phyloP scores from a whole-genome alignment of 2,113 vertebrate species.

The Pristiophorus japonicus region DNA sequence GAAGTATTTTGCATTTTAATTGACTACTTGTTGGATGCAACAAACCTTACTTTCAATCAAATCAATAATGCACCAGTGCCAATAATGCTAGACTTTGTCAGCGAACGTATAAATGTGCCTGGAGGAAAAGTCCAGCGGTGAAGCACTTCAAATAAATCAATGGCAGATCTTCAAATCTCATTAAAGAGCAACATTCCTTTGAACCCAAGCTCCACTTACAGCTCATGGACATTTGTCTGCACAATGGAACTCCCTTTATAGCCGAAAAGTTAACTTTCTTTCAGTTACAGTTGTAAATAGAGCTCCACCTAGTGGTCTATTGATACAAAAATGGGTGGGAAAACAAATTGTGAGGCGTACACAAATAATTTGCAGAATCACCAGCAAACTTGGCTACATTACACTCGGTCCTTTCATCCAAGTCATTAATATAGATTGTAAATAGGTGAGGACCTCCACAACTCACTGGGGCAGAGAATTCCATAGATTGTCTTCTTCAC shows the following conservation, averaged over 20 bases:
- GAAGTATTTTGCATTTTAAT: neutral
- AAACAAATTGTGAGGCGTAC: no score
- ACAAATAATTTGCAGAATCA: no score
- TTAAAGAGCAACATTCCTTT: neutral
- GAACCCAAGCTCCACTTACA: neutral
- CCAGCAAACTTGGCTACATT: no score
- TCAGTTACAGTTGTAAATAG: no score
- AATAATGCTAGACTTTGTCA: neutral
- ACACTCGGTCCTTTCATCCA: no score
- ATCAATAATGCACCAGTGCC: neutral
- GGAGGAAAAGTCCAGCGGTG: neutral
- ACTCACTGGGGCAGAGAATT: no score
- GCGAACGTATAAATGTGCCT: neutral
- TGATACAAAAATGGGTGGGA: no score
- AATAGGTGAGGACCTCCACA: no score
- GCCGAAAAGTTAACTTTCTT: neutral
- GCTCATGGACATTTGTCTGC: neutral
- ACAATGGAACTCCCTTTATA: neutral
- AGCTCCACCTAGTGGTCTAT: no score
- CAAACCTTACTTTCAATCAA: neutral
- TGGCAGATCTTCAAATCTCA: neutral
- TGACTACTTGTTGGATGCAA: neutral
- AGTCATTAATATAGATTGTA: no score
- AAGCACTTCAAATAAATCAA: neutral
- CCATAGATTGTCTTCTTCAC: no score